Percentiles rank a stretch among this genome's conserved stretches.
These are phyloP conservation scores for Margarornis squamiger DNA, from an alignment of 2,797 vertebrate species.

Conservation along the genomic window DNA sequence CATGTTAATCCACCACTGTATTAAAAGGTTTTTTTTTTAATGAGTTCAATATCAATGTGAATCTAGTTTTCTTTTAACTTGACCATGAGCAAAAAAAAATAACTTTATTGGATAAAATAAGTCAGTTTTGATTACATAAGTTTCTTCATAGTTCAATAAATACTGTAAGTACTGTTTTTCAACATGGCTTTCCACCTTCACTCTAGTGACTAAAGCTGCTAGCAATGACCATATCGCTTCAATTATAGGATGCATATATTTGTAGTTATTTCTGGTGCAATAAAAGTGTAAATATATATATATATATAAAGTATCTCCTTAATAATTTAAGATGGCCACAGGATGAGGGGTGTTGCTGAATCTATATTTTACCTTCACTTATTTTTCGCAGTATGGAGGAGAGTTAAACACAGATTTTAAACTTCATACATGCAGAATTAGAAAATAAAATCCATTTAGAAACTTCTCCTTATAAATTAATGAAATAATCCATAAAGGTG, in stretches of 20 bases:
- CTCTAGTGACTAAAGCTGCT: neutral
- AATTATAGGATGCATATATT: neutral
- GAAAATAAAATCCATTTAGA: neutral
- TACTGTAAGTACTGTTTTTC: neutral
- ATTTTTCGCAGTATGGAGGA: neutral
- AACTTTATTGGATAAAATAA: neutral
- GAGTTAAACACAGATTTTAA: neutral
- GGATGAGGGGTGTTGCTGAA: neutral
- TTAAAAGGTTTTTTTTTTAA: neutral
- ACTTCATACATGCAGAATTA: neutral
- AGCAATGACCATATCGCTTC: neutral
- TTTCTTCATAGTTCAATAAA: neutral
- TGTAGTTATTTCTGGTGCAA: conserved; percentile 2
- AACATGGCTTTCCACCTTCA: neutral
- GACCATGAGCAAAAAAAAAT: neutral
- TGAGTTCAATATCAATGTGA: neutral
- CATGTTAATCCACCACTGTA: neutral
- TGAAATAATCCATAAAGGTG: neutral
- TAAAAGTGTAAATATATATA: neutral
- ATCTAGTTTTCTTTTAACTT: neutral
- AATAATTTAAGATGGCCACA: neutral
- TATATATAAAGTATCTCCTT: neutral
- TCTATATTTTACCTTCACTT: neutral
- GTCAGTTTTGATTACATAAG: neutral
- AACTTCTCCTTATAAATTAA: neutral